phyloP scores from a whole-genome alignment of 2,113 vertebrate genomes.

The Amblyornis subalaris region DNA sequence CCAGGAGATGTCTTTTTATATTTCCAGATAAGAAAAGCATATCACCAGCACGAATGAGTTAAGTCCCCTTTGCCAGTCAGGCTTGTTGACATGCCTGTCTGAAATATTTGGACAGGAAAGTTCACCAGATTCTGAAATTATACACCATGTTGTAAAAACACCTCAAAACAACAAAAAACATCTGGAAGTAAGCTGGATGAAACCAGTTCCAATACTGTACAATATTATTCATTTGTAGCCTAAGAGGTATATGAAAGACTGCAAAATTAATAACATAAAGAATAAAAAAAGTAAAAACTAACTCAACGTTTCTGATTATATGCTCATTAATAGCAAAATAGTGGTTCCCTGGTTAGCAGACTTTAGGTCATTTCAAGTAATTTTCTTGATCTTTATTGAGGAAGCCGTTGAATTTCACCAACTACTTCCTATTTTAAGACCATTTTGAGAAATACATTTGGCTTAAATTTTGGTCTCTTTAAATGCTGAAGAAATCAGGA shows the following conservation, averaged over 20 bases:
- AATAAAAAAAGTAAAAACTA: not conserved
- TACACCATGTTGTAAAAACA: accelerated
- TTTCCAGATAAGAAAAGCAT: not conserved
- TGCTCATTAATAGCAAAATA: accelerated
- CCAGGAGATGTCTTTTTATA: accelerated
- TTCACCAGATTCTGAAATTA: not conserved
- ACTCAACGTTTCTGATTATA: accelerated
- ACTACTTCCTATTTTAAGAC: not conserved
- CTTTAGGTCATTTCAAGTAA: not conserved
- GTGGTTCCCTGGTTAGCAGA: accelerated
- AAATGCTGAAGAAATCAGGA: not conserved
- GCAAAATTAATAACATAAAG: accelerated
- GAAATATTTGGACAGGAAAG: not conserved
- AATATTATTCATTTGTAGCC: not conserved
- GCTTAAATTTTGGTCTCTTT: not conserved
- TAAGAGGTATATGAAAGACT: not conserved
- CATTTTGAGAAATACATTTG: not conserved
- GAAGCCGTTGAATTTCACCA: not conserved
- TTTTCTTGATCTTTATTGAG: not conserved
- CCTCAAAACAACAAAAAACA: accelerated
- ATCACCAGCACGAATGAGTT: not conserved
- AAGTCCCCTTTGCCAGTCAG: not conserved
- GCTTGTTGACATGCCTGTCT: not conserved
- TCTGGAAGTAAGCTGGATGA: not conserved
- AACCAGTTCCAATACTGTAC: accelerated